Evolutionary conservation across 1,140 invertebrate species (phyloP).

Genomic region (Pygmarrhopalites habei): DNA sequence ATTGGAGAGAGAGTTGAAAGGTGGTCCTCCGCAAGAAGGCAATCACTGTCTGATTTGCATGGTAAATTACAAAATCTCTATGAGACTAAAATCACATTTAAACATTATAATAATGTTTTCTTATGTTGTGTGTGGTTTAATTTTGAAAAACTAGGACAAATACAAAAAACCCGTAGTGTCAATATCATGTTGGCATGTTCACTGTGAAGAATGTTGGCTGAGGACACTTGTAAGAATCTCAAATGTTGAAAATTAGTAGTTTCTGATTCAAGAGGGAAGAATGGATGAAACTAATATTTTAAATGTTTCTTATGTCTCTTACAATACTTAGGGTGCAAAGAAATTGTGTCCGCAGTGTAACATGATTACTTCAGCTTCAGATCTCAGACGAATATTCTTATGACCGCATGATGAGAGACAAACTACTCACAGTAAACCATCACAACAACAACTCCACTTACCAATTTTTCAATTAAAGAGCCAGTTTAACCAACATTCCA

Average conservation of each 20-base stretch:
- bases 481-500: no score
- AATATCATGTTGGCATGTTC: constrained; percentile 91
- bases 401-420: constrained; percentile 46
- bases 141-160: constrained; percentile 48
- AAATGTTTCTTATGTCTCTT: neutral
- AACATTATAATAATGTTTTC: no score
- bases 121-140: no score
- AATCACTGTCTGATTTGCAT: constrained; percentile 82
- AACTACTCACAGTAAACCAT: no score
- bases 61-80: constrained; percentile 49
- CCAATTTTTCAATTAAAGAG: no score
- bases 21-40: constrained; percentile 47
- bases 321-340: constrained; percentile 60
- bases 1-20: constrained; percentile 50
- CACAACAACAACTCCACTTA: no score
- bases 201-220: constrained; percentile 90
- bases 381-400: constrained; percentile 81
- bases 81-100: no score
- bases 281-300: no score
- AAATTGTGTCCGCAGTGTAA: constrained; percentile 92
- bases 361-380: constrained; percentile 80
- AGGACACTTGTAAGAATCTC: constrained; percentile 60
- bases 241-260: no score
- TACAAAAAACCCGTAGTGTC: constrained; percentile 88
- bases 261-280: no score